Evolutionary conservation across 2,797 vertebrate genomes (phyloP), one percentile per base, ranked within the genome.

Genomic region (Scarus forsteni): DNA sequence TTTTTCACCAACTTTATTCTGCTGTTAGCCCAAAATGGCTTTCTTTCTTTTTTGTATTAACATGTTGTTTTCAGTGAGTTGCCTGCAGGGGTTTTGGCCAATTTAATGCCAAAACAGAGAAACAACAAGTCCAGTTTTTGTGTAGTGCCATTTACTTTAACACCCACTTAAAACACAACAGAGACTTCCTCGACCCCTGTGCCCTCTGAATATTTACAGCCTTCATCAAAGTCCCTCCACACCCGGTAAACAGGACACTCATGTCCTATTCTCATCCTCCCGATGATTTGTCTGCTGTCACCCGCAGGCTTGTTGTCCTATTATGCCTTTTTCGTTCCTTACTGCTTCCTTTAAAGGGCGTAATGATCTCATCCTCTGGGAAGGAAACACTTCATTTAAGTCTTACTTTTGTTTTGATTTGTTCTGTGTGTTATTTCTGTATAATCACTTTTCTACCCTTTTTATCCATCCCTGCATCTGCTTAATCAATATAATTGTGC

Each of bases 171-270:
- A 52, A 48, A 60, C 60, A 42, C 73, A 63, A 57, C 52, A 43
- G 53, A 72, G 45, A 64, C 73, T 80, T 80, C 75, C 72, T 77
- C 10, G 10, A 63, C 64, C 61, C 45, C 52, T 54, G 64, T 1
- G 14, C 35, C 48, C 46, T 3, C 36, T 35, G 34, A 38, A 19
- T 71, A 46, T 80, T 81, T 69, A 72, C 69, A 63, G 15, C 67
- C 46, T 16, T 49, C 70, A 75, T 83, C 76, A 88, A 74, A 79
- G 68, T 35, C 34, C 5, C 34, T 61, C 70, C 63, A 70, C 61
- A 61, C 49, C 63, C 44, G 45, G 83, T 83, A 83, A 87, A 87
- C 84, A 83, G 77, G 73, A 85, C 72, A 79, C 81, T 66, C 10
- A 1, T 46, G 66, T 72, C 65, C 67, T 61, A 13, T 78, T 58